These are phyloP conservation scores for Atlantisia rogersi DNA, from an alignment of 2,113 vertebrate genomes.

Conservation along the genomic window DNA sequence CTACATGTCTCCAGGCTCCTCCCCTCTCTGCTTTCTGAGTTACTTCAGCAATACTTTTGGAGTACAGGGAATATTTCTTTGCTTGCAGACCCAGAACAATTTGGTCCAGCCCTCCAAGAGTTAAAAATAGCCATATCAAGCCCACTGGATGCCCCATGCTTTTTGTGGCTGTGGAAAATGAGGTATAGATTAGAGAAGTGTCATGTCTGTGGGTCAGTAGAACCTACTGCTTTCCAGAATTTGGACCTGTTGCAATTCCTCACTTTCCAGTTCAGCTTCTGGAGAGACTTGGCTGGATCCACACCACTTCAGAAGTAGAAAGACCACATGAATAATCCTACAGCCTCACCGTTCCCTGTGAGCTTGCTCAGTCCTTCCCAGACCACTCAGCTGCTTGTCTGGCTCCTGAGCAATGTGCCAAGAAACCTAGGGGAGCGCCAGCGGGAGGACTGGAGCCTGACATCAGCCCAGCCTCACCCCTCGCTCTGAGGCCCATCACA, in stretches of 20 bases:
- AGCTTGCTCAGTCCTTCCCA: neutral
- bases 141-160: neutral
- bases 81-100: neutral
- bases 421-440: neutral
- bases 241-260: neutral
- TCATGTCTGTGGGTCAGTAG: neutral
- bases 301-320: neutral
- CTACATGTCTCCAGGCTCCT: neutral
- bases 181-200: neutral
- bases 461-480: constrained; percentile 12
- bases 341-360: neutral
- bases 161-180: neutral
- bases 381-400: neutral
- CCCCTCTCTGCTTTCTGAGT: neutral
- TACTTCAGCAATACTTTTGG: neutral
- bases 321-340: constrained; percentile 19
- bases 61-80: neutral
- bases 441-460: neutral
- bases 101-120: neutral
- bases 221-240: neutral
- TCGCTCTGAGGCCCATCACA: neutral
- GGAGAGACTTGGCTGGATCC: neutral
- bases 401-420: neutral
- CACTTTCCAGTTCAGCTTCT: neutral
- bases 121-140: neutral